Evolutionary conservation across 2,797 vertebrate genomes (phyloP).

Genomic region (Hippoglossus hippoglossus): DNA sequence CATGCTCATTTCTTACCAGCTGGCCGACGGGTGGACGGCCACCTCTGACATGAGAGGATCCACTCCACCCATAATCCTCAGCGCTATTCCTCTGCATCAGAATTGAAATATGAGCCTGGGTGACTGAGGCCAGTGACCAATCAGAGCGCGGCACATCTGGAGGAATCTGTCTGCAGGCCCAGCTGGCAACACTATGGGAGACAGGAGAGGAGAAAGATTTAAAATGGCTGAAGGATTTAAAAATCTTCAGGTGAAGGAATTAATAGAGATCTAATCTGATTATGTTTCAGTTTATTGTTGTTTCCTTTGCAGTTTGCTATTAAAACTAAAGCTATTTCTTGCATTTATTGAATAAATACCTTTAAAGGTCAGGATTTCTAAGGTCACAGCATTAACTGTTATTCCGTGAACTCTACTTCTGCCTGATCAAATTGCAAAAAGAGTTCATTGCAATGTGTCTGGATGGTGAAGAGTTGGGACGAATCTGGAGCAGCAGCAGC

Average conservation of each 20-base stretch:
- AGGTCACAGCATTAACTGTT: not conserved
- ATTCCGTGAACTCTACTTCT: too few species aligned
- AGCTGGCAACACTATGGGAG: slow-evolving; percentile 59
- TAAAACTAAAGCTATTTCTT: not conserved
- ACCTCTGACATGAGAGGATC: slow-evolving; percentile 49
- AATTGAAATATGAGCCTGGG: slow-evolving; percentile 67
- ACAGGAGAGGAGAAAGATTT: slow-evolving; percentile 49
- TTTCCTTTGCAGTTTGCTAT: not conserved
- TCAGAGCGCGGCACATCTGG: slow-evolving; percentile 79
- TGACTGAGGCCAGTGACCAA: slow-evolving; percentile 59
- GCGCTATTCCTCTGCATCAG: slow-evolving; percentile 52
- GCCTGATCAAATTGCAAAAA: not conserved
- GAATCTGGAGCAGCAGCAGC: not conserved
- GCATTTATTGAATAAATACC: not conserved
- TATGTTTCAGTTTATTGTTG: not conserved
- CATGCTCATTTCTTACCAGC: slow-evolving; percentile 50
- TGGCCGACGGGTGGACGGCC: slow-evolving; percentile 71
- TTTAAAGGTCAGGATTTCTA: not conserved
- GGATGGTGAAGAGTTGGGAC: not conserved
- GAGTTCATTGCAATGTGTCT: not conserved
- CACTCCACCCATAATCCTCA: slow-evolving; percentile 52
- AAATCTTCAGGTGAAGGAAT: not conserved
- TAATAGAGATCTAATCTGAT: not conserved
- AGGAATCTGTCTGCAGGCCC: slow-evolving; percentile 69
- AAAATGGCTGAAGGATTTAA: slow-evolving; percentile 65